Conservation (phyloP, 2,888 invertebrate species). For the Tiliacea aurago region DNA sequence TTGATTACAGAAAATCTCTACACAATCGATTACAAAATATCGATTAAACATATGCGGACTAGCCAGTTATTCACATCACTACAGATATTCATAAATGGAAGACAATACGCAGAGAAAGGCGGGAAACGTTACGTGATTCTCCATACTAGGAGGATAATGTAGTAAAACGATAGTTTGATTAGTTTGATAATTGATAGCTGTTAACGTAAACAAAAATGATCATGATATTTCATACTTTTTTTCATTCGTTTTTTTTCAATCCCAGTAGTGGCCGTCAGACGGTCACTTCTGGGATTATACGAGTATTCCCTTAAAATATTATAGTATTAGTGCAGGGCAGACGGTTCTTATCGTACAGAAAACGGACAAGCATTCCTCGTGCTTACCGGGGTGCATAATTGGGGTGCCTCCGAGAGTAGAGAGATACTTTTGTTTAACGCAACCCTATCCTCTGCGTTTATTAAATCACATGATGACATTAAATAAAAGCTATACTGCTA, state of each 20-base stretch:
- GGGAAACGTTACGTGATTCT: slow-evolving; percentile 57
- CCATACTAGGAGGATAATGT: no score
- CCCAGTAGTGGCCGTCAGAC: no score
- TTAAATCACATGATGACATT: neutral
- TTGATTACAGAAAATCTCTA: slow-evolving; percentile 5
- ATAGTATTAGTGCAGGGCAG: no score
- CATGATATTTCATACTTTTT: no score
- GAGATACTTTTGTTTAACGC: neutral
- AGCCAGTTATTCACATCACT: slow-evolving; percentile 46
- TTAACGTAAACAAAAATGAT: neutral
- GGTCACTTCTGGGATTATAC: no score
- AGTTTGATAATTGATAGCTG: no score
- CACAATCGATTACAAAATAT: slow-evolving; percentile 22
- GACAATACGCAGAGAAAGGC: slow-evolving; percentile 53
- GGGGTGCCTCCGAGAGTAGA: neutral
- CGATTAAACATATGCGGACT: slow-evolving; percentile 22
- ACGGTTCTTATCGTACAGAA: neutral
- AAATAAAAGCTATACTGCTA: neutral
- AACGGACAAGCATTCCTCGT: neutral
- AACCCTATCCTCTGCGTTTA: neutral
- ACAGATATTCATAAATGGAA: slow-evolving; percentile 50
- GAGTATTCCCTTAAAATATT: no score
- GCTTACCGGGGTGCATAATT: neutral
- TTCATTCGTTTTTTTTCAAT: no score
- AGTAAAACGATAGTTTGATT: neutral